A percentile compares a stretch with the other conserved stretches of the same genome.
phyloP scores from a whole-genome alignment of 2,797 vertebrate species.

The Epinephelus awoara region DNA sequence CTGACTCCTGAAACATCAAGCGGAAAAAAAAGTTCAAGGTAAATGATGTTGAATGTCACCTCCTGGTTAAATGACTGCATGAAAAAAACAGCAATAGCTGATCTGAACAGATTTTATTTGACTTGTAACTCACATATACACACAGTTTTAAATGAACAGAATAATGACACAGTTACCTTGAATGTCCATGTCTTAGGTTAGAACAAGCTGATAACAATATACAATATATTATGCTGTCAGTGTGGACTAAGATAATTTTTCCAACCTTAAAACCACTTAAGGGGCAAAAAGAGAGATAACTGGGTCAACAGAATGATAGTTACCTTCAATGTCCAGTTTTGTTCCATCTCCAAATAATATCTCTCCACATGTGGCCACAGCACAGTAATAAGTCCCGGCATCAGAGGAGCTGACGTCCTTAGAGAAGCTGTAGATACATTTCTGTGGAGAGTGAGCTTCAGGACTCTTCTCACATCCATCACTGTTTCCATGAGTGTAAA shows the following conservation, averaged over 20 bases:
- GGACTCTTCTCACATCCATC: conserved; percentile 13
- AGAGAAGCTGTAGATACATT: conserved; percentile 55
- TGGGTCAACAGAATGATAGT: background rate
- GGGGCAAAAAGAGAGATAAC: too few relatives aligned
- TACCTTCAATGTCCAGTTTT: conserved; percentile 40
- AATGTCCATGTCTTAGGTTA: background rate
- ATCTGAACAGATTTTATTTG: too few relatives aligned
- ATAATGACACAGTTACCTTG: too few relatives aligned
- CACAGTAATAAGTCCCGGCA: conserved; percentile 49
- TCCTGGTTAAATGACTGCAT: too few relatives aligned
- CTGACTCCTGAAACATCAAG: conserved; percentile 12
- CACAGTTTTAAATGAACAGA: too few relatives aligned
- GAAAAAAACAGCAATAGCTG: background rate
- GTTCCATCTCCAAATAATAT: conserved; percentile 45
- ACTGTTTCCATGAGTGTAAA: background rate
- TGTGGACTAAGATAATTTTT: background rate
- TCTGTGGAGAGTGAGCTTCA: background rate
- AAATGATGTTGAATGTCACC: too few relatives aligned
- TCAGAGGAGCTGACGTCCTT: conserved; percentile 46
- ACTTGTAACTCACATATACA: too few relatives aligned
- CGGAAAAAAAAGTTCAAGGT: background rate
- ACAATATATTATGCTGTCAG: background rate
- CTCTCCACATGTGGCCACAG: conserved; percentile 55
- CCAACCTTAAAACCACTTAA: background rate
- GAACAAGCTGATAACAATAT: background rate